Conservation (phyloP, 2,888 invertebrate genomes). For the Ceramica pisi region DNA sequence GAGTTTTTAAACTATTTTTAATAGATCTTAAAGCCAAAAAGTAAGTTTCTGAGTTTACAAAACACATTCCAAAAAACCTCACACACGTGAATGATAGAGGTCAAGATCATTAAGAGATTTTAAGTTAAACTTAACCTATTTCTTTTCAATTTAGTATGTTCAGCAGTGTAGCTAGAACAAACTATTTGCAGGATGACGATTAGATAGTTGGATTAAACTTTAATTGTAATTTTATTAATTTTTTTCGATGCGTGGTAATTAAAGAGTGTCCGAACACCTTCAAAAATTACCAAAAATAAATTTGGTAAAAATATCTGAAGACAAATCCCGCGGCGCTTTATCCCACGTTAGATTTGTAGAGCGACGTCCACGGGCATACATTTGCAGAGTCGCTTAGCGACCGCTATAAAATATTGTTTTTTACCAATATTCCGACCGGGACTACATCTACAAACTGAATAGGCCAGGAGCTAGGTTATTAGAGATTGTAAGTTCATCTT, state of each 20-base stretch:
- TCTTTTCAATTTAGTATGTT: no score
- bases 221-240: not conserved
- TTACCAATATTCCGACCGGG: slow-evolving; percentile 82
- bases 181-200: not conserved
- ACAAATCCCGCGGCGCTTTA: slow-evolving; percentile 52
- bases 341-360: slow-evolving; percentile 49
- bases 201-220: not conserved
- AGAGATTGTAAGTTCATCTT: no score
- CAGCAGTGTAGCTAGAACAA: no score
- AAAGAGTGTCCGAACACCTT: not conserved
- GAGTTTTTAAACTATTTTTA: no score
- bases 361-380: slow-evolving; percentile 78
- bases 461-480: slow-evolving; percentile 66
- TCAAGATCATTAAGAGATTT: no score
- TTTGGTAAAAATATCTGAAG: slow-evolving; percentile 51
- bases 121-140: no score
- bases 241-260: not conserved
- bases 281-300: not conserved
- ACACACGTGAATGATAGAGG: no score
- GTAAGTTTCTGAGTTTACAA: no score
- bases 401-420: slow-evolving; percentile 87
- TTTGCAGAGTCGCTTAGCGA: slow-evolving; percentile 84
- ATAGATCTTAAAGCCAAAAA: no score
- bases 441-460: slow-evolving; percentile 71
- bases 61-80: no score